Conservation (phyloP, 2,113 vertebrate genomes). For the Chaenocephalus aceratus region DNA sequence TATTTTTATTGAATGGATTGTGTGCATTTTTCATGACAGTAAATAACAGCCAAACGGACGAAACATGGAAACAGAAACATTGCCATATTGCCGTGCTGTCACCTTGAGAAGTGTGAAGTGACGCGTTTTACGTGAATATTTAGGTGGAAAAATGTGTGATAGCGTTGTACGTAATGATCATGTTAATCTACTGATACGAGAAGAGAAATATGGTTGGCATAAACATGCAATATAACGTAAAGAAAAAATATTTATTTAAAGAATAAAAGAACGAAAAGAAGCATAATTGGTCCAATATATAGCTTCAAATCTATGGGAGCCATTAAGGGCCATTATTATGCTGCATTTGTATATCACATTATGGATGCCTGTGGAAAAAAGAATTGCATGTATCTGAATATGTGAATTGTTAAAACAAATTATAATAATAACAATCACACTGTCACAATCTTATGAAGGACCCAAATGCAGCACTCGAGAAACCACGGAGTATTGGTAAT, state of each 20-base stretch:
- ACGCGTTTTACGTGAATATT: slow-evolving; percentile 8
- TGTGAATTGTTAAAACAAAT: no score
- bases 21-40: background rate
- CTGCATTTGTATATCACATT: no score
- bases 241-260: background rate
- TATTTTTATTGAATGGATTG: background rate
- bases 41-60: background rate
- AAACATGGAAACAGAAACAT: background rate
- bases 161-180: background rate
- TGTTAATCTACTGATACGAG: background rate
- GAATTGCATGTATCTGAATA: no score
- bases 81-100: background rate
- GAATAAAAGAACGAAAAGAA: background rate
- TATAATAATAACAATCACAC: no score
- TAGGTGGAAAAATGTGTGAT: background rate
- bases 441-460: no score
- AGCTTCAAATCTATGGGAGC: background rate
- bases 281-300: background rate
- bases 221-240: background rate
- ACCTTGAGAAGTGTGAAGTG: slow-evolving; percentile 1
- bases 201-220: background rate
- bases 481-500: no score
- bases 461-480: no score
- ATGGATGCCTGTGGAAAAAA: no score
- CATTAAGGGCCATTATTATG: no score